Percentiles rank a stretch among this genome's conserved stretches.
phyloP scores from a whole-genome alignment of 2,113 vertebrate species.

The Phrynocephalus versicolor region DNA sequence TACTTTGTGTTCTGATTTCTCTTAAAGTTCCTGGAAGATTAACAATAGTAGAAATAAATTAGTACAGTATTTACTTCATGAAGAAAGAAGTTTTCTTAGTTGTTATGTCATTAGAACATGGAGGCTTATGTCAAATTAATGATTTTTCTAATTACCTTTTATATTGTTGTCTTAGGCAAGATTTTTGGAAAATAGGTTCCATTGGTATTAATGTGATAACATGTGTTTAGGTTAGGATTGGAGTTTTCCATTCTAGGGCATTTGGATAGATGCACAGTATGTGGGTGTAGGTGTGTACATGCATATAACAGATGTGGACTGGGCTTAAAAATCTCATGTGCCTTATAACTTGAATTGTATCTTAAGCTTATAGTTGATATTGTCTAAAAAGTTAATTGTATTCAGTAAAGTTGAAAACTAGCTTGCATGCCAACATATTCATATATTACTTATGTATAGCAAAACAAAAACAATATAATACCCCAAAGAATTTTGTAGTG shows the following conservation, averaged over 20 bases:
- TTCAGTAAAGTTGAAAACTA: not conserved
- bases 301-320: not conserved
- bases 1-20: conserved; percentile 14
- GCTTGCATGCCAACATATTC: not conserved
- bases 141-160: not conserved
- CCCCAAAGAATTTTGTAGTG: not conserved
- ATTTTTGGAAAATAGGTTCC: not conserved
- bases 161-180: not conserved
- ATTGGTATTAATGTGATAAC: not conserved
- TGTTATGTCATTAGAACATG: conserved; percentile 4
- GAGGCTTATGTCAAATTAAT: not conserved
- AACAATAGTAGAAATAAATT: conserved; percentile 3
- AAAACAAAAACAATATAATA: not conserved
- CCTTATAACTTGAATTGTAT: not conserved
- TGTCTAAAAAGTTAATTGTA: not conserved
- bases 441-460: not conserved
- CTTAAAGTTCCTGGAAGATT: not conserved
- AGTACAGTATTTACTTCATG: conserved; percentile 10
- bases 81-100: not conserved
- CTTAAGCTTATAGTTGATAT: not conserved
- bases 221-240: not conserved
- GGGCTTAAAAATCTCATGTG: not conserved
- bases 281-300: not conserved
- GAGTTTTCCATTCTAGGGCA: not conserved
- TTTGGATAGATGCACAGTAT: not conserved